These are phyloP conservation scores for Bubo blakistoni DNA, from an alignment of 2,113 vertebrate genomes.

Conservation along the genomic window DNA sequence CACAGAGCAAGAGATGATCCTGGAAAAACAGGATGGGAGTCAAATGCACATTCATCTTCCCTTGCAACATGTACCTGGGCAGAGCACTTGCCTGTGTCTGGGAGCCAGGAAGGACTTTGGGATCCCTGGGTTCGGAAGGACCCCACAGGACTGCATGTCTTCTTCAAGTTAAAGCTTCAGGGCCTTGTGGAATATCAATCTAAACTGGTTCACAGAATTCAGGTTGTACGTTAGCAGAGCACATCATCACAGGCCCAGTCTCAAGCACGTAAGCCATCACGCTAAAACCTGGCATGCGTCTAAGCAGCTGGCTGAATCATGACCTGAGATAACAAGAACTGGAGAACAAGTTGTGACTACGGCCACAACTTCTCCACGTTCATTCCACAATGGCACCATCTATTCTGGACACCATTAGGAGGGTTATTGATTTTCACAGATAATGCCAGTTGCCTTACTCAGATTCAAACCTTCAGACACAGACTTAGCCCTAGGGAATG, in stretches of 20 bases:
- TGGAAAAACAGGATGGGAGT: neutral
- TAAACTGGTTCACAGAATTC: neutral
- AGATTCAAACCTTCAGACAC: neutral
- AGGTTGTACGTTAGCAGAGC: neutral
- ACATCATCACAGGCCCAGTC: neutral
- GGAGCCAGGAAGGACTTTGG: neutral
- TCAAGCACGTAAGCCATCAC: accelerated
- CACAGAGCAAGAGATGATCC: accelerated
- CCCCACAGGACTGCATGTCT: neutral
- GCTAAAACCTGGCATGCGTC: neutral
- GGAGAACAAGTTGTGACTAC: neutral
- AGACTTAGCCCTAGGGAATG: neutral
- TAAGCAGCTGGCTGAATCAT: neutral
- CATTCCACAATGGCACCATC: neutral
- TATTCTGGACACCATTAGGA: neutral
- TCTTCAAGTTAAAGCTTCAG: neutral
- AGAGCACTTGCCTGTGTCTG: neutral
- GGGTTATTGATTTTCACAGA: neutral
- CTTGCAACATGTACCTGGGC: neutral
- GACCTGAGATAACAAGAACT: neutral
- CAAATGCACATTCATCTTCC: neutral
- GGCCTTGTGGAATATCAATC: neutral
- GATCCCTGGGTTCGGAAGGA: neutral
- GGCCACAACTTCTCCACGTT: neutral
- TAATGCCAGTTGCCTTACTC: neutral